A percentile compares a stretch with the other conserved stretches of the same genome.
Evolutionary conservation across 2,888 invertebrate species (phyloP).

Genomic region (Argynnis bischoffii): DNA sequence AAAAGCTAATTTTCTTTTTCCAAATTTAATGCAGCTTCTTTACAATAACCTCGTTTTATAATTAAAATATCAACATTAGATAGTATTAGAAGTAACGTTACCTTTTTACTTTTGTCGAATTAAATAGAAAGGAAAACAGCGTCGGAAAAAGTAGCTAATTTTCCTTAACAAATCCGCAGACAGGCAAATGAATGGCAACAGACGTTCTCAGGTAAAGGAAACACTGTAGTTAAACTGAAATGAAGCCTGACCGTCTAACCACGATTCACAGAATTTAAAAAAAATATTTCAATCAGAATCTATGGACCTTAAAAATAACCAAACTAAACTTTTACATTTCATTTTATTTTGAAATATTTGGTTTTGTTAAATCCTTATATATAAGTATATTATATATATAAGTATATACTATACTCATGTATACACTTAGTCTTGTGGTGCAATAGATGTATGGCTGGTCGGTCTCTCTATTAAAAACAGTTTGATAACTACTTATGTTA

Average conservation of each 20-base stretch:
- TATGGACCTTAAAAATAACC: conserved; percentile 26
- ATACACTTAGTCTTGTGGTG: too few species aligned
- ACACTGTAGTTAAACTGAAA: conserved; percentile 39
- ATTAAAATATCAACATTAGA: conserved; percentile 6
- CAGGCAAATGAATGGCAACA: conserved; percentile 39
- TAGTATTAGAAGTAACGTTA: conserved; percentile 2
- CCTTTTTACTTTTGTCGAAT: conserved; percentile 24
- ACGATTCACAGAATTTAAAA: conserved; percentile 35
- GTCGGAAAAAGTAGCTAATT: conserved; percentile 39
- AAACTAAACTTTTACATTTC: conserved; percentile 4
- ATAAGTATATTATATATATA: too few species aligned
- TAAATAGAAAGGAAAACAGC: conserved; percentile 38
- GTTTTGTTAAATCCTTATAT: too few species aligned
- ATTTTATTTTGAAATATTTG: not conserved
- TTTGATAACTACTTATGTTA: too few species aligned
- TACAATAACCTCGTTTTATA: not conserved
- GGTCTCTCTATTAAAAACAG: too few species aligned
- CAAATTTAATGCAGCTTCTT: not conserved
- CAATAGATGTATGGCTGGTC: too few species aligned
- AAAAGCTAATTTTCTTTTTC: too few species aligned
- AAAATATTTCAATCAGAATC: conserved; percentile 36
- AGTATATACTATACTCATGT: too few species aligned
- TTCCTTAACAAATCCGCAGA: conserved; percentile 41
- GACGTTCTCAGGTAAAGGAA: conserved; percentile 39
- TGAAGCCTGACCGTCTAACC: conserved; percentile 37